Conservation (phyloP, 2,888 invertebrate genomes). For the Gerris lacustris region DNA sequence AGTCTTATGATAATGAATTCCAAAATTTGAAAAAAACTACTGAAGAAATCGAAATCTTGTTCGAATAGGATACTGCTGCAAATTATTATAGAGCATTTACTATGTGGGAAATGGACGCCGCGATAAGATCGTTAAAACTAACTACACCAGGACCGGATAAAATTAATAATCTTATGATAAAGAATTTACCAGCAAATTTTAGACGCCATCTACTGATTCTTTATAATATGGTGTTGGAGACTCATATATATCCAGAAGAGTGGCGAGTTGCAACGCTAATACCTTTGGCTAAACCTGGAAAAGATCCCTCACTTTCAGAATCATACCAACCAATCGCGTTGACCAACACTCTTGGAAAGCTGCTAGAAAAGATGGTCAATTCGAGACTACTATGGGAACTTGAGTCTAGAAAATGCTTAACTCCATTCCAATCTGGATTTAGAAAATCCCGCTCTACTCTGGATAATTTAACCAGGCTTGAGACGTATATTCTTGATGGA, state of each 20-base stretch:
- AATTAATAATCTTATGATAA: background rate
- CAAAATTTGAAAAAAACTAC: background rate
- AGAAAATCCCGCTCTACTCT: background rate
- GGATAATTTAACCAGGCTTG: background rate
- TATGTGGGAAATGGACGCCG: background rate
- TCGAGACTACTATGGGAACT: background rate
- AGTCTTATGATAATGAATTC: no score
- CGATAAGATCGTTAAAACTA: background rate
- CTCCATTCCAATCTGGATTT: background rate
- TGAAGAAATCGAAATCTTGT: background rate
- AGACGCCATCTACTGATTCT: background rate
- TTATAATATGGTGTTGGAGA: background rate
- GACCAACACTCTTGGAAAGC: background rate
- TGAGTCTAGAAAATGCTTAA: background rate
- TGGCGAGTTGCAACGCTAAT: background rate
- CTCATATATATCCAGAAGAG: background rate
- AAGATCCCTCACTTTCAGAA: background rate
- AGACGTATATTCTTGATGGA: background rate
- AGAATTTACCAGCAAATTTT: background rate
- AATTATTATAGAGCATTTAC: background rate
- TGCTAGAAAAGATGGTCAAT: background rate
- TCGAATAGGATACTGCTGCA: background rate
- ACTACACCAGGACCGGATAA: background rate
- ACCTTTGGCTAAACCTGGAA: background rate
- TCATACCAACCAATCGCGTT: background rate